phyloP scores from a whole-genome alignment of 2,888 invertebrate genomes.

The Danaus chrysippus region DNA sequence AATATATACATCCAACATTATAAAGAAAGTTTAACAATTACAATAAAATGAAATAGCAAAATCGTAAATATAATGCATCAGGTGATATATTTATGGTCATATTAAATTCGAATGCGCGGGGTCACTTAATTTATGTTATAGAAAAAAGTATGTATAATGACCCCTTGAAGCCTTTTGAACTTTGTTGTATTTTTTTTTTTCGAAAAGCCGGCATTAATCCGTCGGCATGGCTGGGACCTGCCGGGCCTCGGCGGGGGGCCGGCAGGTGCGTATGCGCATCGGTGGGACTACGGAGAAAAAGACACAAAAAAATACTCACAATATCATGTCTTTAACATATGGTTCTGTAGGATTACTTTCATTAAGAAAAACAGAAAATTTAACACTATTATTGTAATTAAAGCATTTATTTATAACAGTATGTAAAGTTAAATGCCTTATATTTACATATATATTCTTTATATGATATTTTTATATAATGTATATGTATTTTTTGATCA shows the following conservation, averaged over 20 bases:
- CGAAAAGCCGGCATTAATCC: conserved; percentile 63
- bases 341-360: conserved; percentile 28
- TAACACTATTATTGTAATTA: too few relatives aligned
- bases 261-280: conserved; percentile 63
- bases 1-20: not conserved
- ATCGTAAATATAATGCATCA: not conserved
- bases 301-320: conserved; percentile 36
- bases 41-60: conserved; percentile 7
- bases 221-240: conserved; percentile 51
- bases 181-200: conserved; percentile 41
- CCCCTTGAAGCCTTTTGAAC: conserved; percentile 39
- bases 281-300: conserved; percentile 41
- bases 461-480: not conserved
- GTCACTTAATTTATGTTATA: conserved; percentile 37
- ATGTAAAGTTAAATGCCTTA: too few relatives aligned
- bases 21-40: not conserved
- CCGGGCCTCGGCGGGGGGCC: conserved; percentile 55
- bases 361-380: too few relatives aligned
- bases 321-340: conserved; percentile 28
- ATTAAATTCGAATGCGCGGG: conserved; percentile 30
- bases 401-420: too few relatives aligned
- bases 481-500: not conserved
- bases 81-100: conserved; percentile 3
- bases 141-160: conserved; percentile 39
- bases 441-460: too few relatives aligned